phyloP scores from a whole-genome alignment of 2,113 vertebrate genomes.

The Falco punctatus region DNA sequence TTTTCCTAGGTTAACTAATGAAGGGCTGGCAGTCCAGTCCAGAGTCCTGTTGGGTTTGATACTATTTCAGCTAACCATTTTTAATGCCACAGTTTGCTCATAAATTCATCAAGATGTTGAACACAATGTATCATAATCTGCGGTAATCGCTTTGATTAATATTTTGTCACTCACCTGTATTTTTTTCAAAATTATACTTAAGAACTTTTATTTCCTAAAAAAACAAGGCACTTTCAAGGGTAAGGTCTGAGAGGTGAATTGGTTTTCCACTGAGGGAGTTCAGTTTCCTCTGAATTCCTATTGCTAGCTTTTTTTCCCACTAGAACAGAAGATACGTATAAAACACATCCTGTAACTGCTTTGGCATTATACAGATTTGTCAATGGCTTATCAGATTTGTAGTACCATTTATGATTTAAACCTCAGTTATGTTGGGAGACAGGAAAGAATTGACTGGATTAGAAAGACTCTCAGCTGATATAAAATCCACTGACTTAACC shows the following conservation, averaged over 20 bases:
- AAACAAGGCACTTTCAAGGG: not conserved
- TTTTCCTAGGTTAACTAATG: not conserved
- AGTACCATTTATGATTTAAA: not conserved
- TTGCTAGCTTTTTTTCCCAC: not conserved
- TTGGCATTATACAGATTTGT: not conserved
- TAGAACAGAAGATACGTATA: not conserved
- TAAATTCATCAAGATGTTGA: not conserved
- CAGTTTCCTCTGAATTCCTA: not conserved
- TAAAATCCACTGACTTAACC: not conserved
- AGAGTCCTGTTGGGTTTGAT: too few relatives aligned
- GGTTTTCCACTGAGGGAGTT: not conserved
- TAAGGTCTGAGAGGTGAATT: not conserved
- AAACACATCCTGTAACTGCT: not conserved
- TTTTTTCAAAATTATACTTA: not conserved
- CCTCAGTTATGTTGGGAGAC: not conserved
- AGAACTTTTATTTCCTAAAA: not conserved
- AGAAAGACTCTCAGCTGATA: not conserved
- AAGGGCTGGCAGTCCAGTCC: not conserved
- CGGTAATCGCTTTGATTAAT: not conserved
- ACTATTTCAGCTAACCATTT: not conserved
- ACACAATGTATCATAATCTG: not conserved
- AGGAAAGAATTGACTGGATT: not conserved
- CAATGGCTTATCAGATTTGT: not conserved
- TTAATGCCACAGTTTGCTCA: not conserved
- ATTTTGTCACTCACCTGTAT: not conserved